These are phyloP conservation scores for Lordiphosa andalusiaca DNA, from an alignment of 2,888 invertebrate species.

Conservation along the genomic window DNA sequence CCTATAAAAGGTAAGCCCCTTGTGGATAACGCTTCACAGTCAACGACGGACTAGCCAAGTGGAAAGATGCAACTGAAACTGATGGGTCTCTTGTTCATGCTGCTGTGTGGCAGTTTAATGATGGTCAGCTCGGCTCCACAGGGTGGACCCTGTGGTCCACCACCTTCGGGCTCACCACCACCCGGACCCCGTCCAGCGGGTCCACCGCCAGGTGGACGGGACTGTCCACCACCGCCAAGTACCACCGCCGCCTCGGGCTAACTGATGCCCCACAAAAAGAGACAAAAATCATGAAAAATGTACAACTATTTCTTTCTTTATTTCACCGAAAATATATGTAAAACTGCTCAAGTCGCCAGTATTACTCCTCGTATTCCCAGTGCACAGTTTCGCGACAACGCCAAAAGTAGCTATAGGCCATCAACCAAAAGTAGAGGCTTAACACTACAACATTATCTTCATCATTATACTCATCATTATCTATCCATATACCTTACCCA, in stretches of 20 bases:
- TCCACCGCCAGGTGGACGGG: conserved; percentile 47
- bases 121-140: conserved; percentile 58
- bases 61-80: conserved; percentile 30
- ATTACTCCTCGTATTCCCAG: not conserved
- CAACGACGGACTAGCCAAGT: not conserved
- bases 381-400: conserved; percentile 12
- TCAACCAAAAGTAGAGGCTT: conserved; percentile 34
- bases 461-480: too few species aligned
- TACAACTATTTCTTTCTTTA: not conserved
- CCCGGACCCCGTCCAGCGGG: conserved; percentile 36
- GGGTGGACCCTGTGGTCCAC: conserved; percentile 42
- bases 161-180: conserved; percentile 48
- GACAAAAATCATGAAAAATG: conserved; percentile 7
- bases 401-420: conserved; percentile 21
- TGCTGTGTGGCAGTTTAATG: conserved; percentile 22
- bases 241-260: conserved; percentile 48
- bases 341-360: not conserved
- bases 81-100: conserved; percentile 23
- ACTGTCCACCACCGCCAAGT: conserved; percentile 25
- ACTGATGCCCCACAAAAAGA: not conserved
- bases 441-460: not conserved
- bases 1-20: conserved; percentile 6
- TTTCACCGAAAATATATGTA: not conserved
- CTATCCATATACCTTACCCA: not conserved
- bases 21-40: conserved; percentile 1